Base-by-base conservation (phyloP, 1,140 invertebrate species). In the Amyelois transitella region DNA sequence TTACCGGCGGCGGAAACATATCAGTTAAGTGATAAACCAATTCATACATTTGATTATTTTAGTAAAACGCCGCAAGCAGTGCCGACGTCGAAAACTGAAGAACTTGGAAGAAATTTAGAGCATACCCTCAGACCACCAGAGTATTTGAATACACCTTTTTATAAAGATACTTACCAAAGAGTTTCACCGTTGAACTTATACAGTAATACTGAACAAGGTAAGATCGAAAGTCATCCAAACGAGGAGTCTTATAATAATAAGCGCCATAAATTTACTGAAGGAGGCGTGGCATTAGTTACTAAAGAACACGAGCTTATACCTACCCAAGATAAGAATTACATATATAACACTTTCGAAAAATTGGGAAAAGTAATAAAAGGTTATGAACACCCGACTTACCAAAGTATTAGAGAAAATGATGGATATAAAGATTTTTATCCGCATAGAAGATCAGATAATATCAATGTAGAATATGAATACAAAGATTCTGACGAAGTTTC, bases 41-140 rank as follows among this genome's bases (percentile, higher is more conserved):
- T 66, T 85, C 69, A 72, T 65, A 51, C 71, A 47, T 82, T 78
- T 82, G 72, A 86, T 86, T 72, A 81, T 83, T 86, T 86, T 84
- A 88, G 81, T 77, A 80, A 78, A 80, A 53, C 70, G 54, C 72
- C 73, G 66, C 60, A 84, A 77, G 61, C 61, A 64, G 19, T 79
- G 77, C 58, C 68, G 48, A 53, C 70, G 64, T 49, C 69, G 62
- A 52, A 65, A 67, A 60, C 52, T 63, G 60, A 72, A 72, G 77
- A 64, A 69, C 53, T 60, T 71, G 62, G 61, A 71, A 62, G 73
- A 67, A 53, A 76, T 72, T 62, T 72, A 66, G 64, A 25, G 28
- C 22, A 62, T 57, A 20, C 53, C 2, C 55, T 57, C 55, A 49
- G 22, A 25, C 43, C 56, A 38, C 53, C 59, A 47, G 28, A 51